These are phyloP conservation scores for Drosophila recens DNA, from an alignment of 2,888 invertebrate species.

Conservation along the genomic window DNA sequence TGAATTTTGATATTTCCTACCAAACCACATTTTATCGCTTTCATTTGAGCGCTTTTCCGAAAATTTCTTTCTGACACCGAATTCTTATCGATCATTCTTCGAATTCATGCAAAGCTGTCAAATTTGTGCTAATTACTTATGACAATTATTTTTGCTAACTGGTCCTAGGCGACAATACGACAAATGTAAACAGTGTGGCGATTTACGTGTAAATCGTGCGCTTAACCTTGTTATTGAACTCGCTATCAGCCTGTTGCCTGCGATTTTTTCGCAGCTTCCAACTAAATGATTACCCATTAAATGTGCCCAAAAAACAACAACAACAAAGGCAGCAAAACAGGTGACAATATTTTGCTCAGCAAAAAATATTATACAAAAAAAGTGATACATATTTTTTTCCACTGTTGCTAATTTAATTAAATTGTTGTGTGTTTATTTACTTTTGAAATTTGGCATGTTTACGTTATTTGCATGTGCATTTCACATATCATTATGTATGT, in stretches of 20 bases:
- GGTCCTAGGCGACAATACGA: conserved; percentile 27
- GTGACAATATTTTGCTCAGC: conserved; percentile 50
- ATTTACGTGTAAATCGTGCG: conserved; percentile 23
- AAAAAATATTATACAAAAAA: conserved; percentile 15
- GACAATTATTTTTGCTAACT: conserved; percentile 57
- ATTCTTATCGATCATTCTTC: conserved; percentile 41
- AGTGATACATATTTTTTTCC: conserved; percentile 18
- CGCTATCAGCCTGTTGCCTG: conserved; percentile 13
- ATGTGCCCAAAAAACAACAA: conserved; percentile 20
- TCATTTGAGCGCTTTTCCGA: background rate
- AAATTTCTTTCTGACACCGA: conserved; percentile 19
- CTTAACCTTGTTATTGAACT: conserved; percentile 77
- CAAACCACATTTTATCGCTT: background rate
- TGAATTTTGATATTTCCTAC: background rate
- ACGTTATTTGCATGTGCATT: conserved; percentile 47
- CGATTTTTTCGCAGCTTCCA: conserved; percentile 47
- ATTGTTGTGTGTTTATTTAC: conserved; percentile 60
- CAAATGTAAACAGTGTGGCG: conserved; percentile 35
- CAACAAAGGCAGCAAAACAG: conserved; percentile 35
- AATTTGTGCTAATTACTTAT: conserved; percentile 65
- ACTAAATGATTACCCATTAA: conserved; percentile 52
- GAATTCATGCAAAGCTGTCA: conserved; percentile 24
- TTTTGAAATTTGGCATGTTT: conserved; percentile 46
- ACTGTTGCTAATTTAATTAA: conserved; percentile 69
- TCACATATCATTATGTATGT: conserved; percentile 55